Evolutionary conservation across 2,113 vertebrate species (phyloP), one percentile per base, ranked within the genome.

Genomic region (Naja naja): DNA sequence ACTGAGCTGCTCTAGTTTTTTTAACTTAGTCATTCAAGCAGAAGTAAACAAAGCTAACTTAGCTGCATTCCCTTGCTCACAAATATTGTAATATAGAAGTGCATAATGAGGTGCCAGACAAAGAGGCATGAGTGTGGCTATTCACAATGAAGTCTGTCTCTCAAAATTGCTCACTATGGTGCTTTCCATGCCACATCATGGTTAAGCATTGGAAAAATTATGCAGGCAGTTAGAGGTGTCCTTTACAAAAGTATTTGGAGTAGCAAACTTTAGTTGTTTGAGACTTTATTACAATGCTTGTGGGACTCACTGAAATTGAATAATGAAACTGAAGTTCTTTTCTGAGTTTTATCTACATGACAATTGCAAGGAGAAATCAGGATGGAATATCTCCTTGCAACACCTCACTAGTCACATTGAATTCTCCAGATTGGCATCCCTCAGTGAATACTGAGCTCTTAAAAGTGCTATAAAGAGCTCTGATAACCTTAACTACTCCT

Each of bases 321-420:
- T 93, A 94, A 95, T 56, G 39, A 93, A 89, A 89, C 1, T 60
- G 52, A 93, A 92, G n/a, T 0, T 86, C 2, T 60, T 95, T 11
- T 2, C 23, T 81, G 10, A 89, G 47, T 93, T 95, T 95, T 56
- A 1, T 53, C 89, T 88, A 53, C n/a, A 39, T 34, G 6, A 49
- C 3, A 93, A 93, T 93, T 52, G 93, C 92, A 25, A 94, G 94
- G 90, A 96, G 39, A 92, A 92, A 58, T 43, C 58, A 45, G 0
- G n/a, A 60, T 85, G 95, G 18, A 3, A 25, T 95, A 94, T 89
- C 95, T 95, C 92, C 43, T 93, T 92, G 92, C 43, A 87, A 89
- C 87, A 96, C 3, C 93, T 5, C 23, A 43, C n/a, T 69, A 81
- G 47, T 94, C 92, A 94, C 47, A 10, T 54, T 94, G 95, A 94